These are phyloP conservation scores for Gastrophryne carolinensis DNA, from an alignment of 2,797 vertebrate species.

Conservation along the genomic window DNA sequence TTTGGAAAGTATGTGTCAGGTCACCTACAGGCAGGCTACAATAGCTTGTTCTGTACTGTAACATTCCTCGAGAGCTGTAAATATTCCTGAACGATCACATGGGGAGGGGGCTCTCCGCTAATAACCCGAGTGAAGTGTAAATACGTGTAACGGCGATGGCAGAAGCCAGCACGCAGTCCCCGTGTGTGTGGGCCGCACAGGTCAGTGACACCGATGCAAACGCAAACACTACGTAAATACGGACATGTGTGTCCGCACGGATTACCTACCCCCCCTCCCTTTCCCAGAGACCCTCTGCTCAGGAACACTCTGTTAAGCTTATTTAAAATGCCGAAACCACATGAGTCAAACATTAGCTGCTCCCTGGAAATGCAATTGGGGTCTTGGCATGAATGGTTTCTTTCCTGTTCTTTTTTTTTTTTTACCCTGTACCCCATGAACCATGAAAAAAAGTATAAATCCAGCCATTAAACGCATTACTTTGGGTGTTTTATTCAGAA, in stretches of 20 bases:
- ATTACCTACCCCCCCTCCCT: background rate
- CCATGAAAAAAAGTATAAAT: no score
- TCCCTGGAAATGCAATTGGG: background rate
- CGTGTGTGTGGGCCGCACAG: slow-evolving; percentile 22
- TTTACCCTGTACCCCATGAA: no score
- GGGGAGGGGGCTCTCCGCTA: background rate
- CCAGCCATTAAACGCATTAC: no score
- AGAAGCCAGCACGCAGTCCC: background rate
- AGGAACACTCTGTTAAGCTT: background rate
- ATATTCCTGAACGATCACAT: background rate
- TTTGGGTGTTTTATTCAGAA: no score
- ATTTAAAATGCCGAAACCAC: background rate
- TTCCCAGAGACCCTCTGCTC: background rate
- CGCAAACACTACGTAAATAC: background rate
- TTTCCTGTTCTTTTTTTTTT: background rate
- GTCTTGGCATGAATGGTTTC: background rate
- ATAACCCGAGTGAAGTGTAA: background rate
- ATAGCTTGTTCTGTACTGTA: background rate
- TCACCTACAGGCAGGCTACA: no score
- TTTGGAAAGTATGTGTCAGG: no score
- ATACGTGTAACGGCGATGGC: no score
- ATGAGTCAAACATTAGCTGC: background rate
- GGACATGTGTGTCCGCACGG: background rate
- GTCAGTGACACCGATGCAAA: background rate
- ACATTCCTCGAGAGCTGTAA: background rate